Evolutionary conservation across 1,140 invertebrate species (phyloP), one percentile per base, ranked within the genome.

Genomic region (Drosophila ercepeae): DNA sequence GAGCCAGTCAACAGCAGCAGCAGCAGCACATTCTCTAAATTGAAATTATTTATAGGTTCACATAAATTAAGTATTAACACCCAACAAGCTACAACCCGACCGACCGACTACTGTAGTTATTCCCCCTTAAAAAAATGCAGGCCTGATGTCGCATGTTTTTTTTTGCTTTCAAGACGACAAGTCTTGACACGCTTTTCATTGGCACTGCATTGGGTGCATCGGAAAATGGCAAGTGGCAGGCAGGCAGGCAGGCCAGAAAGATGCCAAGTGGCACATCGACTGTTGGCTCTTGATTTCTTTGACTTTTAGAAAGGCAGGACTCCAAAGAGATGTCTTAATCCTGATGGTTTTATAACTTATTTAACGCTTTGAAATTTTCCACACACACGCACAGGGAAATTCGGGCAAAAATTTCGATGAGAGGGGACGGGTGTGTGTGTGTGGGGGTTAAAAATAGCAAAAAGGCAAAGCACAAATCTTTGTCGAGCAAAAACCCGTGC

Each of bases 41-140:
- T 71, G 73, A 86, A 84, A 89, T 89, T 89, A 89, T 89, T 89
- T 89, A 89, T 89, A 89, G 86, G 76, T 84, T 75, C 86, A 89
- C 74, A 78, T 83, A 79, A 89, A 89, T 83, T 83, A 89, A 83
- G 76, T 89, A 89, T 89, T 89, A 89, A 88, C 84, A 89, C 53
- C 72, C 63, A 44, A 59, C 51, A 39, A 63, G 59, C 23, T n/a
- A n/a, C n/a, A n/a, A n/a, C n/a, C n/a, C n/a, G n/a, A n/a, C n/a
- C n/a, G n/a, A n/a, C 46, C 67, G 21, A 18, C 42, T 34, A 46
- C 46, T 52, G 68, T 63, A 74, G 72, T 77, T 81, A 69, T 48
- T 63, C 8, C 8, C 14, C 25, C 16, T 27, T 13, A 16, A 39
- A 39, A 11, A 32, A 32, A 9, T 32, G 29, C 29, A 32, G 3